Conservation (phyloP, 2,797 vertebrate species). For the Cyclura pinguis region DNA sequence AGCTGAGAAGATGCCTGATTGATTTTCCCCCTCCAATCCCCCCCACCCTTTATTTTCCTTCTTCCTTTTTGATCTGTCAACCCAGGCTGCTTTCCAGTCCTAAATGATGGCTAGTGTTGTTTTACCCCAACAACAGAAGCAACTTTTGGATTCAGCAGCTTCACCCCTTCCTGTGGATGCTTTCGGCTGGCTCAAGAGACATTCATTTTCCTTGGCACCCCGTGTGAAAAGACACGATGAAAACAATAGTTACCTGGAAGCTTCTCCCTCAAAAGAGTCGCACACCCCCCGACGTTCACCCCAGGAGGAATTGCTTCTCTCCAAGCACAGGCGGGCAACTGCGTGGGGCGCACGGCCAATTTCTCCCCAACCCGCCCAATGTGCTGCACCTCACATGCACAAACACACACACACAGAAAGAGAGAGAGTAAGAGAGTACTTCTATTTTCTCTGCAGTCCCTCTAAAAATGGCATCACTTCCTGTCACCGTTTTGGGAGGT, state of each 20-base stretch:
- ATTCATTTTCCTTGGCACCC: not conserved
- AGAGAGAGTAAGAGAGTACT: no score
- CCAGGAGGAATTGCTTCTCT: not conserved
- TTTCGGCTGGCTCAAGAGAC: not conserved
- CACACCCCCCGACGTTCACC: no score
- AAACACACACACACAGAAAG: no score
- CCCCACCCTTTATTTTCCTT: not conserved
- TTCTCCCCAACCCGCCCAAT: no score
- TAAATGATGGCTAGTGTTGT: not conserved
- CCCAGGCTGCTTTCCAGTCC: not conserved
- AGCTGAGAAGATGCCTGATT: not conserved
- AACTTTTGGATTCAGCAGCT: not conserved
- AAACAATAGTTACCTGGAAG: not conserved
- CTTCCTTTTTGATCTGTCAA: not conserved
- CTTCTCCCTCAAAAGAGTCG: accelerated
- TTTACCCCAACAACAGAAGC: not conserved
- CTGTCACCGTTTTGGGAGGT: no score
- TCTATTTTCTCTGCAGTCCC: no score
- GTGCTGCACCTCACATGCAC: no score
- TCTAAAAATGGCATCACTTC: no score
- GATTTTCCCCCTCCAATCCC: not conserved
- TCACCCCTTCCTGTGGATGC: no score
- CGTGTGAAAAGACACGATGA: no score
- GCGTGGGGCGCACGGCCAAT: no score
- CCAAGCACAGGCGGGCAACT: no score